A percentile compares a stretch with the other conserved stretches of the same genome.
Conservation (phyloP, 2,797 vertebrate species). For the Sebastolobus altivelis region DNA sequence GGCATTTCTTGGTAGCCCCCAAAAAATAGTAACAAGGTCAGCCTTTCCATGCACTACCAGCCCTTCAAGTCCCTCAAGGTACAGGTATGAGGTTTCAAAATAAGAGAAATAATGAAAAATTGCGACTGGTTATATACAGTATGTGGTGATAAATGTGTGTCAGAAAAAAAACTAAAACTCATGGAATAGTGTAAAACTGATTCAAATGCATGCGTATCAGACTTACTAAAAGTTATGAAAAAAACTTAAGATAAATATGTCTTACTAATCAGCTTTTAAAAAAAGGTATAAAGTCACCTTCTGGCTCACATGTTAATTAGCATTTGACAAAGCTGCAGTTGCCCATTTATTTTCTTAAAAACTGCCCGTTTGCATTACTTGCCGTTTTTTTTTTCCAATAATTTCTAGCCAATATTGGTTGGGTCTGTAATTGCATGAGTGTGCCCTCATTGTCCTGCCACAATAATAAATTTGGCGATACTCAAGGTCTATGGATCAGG, state of each 20-base stretch:
- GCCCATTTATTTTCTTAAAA: constrained; percentile 71
- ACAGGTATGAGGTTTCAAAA: neutral
- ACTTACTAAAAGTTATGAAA: constrained; percentile 5
- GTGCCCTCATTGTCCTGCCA: constrained; percentile 89
- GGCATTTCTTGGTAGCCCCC: neutral
- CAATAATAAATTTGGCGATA: constrained; percentile 89
- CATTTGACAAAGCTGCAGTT: constrained; percentile 54
- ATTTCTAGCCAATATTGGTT: constrained; percentile 82
- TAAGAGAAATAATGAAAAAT: neutral
- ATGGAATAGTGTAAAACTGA: no score
- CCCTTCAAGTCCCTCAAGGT: neutral
- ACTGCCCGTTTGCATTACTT: constrained; percentile 75
- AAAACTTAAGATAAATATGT: constrained; percentile 1
- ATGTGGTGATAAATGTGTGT: no score
- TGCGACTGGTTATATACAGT: neutral
- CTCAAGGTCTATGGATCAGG: constrained; percentile 87
- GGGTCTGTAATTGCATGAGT: constrained; percentile 81
- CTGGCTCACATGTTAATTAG: constrained; percentile 61
- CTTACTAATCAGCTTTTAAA: constrained; percentile 19
- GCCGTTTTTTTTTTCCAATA: constrained; percentile 68
- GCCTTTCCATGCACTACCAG: neutral
- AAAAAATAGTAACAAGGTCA: neutral
- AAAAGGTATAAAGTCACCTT: constrained; percentile 21
- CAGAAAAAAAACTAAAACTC: neutral
- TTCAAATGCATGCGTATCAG: no score